These are phyloP conservation scores for Pachyramphus minor DNA, from an alignment of 2,113 vertebrate species.

Conservation along the genomic window DNA sequence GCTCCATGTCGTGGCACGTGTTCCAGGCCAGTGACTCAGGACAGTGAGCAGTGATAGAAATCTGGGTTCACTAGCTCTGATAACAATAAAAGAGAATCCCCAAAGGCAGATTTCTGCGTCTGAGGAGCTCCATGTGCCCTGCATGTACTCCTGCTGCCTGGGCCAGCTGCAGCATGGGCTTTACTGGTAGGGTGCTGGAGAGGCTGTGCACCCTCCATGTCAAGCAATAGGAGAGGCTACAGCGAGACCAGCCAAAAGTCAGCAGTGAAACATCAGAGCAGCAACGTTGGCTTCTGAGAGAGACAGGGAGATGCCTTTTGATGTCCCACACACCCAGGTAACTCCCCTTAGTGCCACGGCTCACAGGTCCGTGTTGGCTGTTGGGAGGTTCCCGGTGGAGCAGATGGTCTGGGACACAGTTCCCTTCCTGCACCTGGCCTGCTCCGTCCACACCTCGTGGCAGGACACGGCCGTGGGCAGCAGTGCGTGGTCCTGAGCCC, in stretches of 20 bases:
- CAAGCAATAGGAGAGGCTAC: neutral
- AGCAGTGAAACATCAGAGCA: neutral
- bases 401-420: neutral
- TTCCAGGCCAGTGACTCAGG: too few species aligned
- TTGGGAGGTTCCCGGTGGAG: neutral
- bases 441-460: neutral
- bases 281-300: accelerated
- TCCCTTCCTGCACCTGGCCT: neutral
- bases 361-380: conserved; percentile 17
- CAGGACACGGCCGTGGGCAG: neutral
- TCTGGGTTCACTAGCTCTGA: neutral
- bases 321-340: accelerated
- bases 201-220: neutral
- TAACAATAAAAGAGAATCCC: neutral
- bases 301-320: neutral
- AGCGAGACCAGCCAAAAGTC: neutral
- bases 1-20: accelerated
- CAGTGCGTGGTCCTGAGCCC: neutral
- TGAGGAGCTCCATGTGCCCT: neutral
- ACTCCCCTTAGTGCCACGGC: neutral
- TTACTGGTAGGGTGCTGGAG: neutral
- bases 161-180: neutral
- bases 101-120: neutral
- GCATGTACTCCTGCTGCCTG: neutral
- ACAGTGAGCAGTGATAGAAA: neutral